phyloP scores from a whole-genome alignment of 2,113 vertebrate genomes.

The Anser brachyrhynchus region DNA sequence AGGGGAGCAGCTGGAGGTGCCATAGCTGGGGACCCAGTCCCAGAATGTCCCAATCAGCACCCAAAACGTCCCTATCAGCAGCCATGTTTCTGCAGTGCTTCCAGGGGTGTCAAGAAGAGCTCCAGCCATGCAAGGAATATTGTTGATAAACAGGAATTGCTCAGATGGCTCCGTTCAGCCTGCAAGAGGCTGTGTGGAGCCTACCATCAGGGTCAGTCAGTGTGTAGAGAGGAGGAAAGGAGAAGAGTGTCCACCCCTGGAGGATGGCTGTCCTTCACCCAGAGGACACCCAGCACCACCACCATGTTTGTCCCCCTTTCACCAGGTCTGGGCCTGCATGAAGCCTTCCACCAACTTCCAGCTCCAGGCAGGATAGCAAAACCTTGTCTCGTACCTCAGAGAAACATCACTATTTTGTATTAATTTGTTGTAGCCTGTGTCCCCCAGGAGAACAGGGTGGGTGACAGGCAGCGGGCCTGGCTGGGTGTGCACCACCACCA shows the following conservation, averaged over 20 bases:
- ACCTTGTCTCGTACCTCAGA: background rate
- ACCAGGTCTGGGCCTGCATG: background rate
- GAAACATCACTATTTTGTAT: background rate
- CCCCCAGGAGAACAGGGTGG: background rate
- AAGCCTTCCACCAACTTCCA: background rate
- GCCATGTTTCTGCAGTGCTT: background rate
- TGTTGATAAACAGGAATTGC: background rate
- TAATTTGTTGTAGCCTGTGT: background rate
- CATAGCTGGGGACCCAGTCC: background rate
- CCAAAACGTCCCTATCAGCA: background rate
- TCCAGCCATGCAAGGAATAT: background rate
- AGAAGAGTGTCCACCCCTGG: background rate
- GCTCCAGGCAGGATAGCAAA: background rate
- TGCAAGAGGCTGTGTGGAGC: background rate
- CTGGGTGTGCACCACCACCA: fast-evolving
- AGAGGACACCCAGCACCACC: background rate
- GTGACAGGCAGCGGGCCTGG: fast-evolving
- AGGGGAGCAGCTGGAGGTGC: fast-evolving
- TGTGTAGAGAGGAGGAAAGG: fast-evolving
- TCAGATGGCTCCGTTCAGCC: background rate
- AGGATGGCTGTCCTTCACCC: background rate
- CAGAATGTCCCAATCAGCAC: background rate
- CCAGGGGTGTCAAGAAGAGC: background rate
- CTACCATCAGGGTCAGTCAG: background rate
- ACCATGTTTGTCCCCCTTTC: background rate